Evolutionary conservation across 2,888 invertebrate genomes (phyloP), one percentile per base, ranked within the genome.

Genomic region (Mythimna impura): DNA sequence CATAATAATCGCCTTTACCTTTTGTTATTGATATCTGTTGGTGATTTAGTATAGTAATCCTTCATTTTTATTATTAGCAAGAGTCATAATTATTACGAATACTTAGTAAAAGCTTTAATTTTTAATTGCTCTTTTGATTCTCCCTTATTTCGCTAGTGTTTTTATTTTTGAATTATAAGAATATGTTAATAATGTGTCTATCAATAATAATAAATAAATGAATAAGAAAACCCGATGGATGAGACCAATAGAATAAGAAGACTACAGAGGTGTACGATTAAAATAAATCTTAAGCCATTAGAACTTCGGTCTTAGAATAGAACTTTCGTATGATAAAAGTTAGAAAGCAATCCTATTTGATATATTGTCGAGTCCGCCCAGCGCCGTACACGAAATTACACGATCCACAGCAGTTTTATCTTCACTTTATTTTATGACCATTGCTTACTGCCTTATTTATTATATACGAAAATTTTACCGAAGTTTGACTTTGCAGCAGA

Each of bases 261-360:
- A 61, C 36, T 7, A 3, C 43, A 40, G 4, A 34, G 36, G 36
- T 12, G n/a, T 36, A 36, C 36, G 36, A 36, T 57, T 30, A 12
- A 61, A 61, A 22, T 20, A 61, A 22, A 58, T 58, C 9, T 40
- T 20, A 55, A 20, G 36, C 40, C n/a, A 47, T 47, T 55, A 36
- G n/a, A 40, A 17, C 40, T 61, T 22, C 1, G 40, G 50, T 7
- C 50, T 52, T n/a, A 52, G 50, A n/a, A 40, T 34, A 73, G 66
- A 82, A 75, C 65, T 80, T 80, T 70, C 54, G 61, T n/a, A 66
- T 65, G 57, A 71, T 73, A 71, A 78, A 85, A 84, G 80, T 86
- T 80, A 47, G 65, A 77, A 82, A 71, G 78, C 69, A 78, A 84
- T 82, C 40, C 66, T 40, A 34, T 71, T 47, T 82, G 54, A 76